Conservation (phyloP, 2,113 vertebrate species). For the Albula goreensis region DNA sequence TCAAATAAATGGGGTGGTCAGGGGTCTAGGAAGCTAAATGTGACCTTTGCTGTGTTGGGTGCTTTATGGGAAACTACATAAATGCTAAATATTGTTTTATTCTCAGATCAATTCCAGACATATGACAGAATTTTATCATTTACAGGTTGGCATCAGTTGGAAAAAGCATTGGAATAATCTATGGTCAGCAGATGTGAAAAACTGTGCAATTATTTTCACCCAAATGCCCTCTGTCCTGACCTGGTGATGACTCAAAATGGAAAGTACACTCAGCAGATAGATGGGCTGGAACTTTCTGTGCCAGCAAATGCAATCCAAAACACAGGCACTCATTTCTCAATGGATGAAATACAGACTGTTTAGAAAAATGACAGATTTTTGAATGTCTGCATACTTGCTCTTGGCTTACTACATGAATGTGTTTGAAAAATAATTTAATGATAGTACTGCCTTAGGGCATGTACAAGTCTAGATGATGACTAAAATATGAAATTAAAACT, state of each 20-base stretch:
- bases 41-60: too few relatives aligned
- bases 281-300: background rate
- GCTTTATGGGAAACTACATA: too few relatives aligned
- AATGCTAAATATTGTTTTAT: background rate
- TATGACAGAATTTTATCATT: background rate
- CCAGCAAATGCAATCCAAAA: background rate
- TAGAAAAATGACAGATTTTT: background rate
- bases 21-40: too few relatives aligned
- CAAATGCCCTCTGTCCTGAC: background rate
- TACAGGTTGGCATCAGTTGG: background rate
- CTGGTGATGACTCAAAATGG: background rate
- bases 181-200: background rate
- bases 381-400: background rate
- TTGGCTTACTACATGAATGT: conserved; percentile 1
- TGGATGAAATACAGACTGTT: background rate
- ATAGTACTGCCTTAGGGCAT: background rate
- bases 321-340: background rate
- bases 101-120: background rate
- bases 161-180: background rate
- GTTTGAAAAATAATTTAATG: background rate
- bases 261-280: background rate
- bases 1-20: too few relatives aligned
- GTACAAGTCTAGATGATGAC: background rate
- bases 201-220: background rate
- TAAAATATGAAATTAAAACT: conserved; percentile 12